Evolutionary conservation across 92 coral and sea anemone species (phyloP).

Genomic region (Siderastrea radians): DNA sequence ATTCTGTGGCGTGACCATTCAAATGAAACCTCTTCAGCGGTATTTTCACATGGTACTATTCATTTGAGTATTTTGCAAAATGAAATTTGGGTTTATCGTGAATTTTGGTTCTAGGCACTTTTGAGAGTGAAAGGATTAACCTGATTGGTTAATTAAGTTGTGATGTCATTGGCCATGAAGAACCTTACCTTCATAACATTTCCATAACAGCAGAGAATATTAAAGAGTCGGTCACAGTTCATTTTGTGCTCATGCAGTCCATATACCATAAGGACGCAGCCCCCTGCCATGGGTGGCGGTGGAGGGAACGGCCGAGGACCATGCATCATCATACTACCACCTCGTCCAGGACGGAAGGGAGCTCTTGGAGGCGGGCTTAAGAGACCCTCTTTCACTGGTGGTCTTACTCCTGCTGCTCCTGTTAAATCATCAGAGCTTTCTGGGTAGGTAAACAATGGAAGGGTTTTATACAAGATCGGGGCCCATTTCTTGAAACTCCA

Average conservation of each 20-base stretch:
- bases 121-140: no score
- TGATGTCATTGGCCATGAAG: no score
- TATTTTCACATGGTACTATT: no score
- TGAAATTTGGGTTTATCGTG: no score
- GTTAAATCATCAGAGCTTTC: neutral
- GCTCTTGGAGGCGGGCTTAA: conserved; percentile 87
- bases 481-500: no score
- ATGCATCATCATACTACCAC: conserved; percentile 41
- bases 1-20: no score
- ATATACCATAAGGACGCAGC: conserved; percentile 93
- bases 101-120: no score
- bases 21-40: no score
- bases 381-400: conserved; percentile 83
- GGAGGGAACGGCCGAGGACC: conserved; percentile 42
- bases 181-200: conserved; percentile 86
- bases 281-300: conserved; percentile 77
- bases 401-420: conserved; percentile 3
- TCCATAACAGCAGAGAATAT: conserved; percentile 97
- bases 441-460: no score
- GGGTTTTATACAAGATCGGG: no score
- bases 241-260: conserved; percentile 90
- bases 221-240: conserved; percentile 94
- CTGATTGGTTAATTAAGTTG: no score
- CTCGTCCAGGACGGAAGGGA: conserved; percentile 60
- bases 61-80: no score